Evolutionary conservation across 2,797 vertebrate species (phyloP).

Genomic region (Chiloscyllium punctatum): DNA sequence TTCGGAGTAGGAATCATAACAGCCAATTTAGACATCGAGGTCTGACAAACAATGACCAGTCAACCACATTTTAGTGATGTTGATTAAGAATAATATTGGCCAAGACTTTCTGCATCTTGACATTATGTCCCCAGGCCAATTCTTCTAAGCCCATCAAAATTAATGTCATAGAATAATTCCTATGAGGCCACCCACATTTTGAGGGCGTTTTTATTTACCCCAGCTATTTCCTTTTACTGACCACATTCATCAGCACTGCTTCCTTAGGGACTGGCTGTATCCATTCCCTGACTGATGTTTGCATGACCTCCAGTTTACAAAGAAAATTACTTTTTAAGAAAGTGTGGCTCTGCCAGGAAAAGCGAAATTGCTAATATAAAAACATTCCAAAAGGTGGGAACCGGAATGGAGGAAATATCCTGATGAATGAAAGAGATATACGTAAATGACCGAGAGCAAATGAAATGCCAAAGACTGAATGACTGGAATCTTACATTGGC

Average conservation of each 20-base stretch:
- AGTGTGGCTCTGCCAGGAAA: neutral
- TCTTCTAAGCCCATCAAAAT: neutral
- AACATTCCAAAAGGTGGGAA: neutral
- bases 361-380: neutral
- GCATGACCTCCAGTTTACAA: conserved; percentile 10
- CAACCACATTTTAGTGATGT: neutral
- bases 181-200: neutral
- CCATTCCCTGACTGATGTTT: neutral
- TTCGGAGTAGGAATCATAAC: neutral
- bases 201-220: neutral
- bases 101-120: neutral
- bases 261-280: neutral
- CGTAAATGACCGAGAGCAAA: neutral
- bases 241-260: neutral
- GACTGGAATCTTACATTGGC: neutral
- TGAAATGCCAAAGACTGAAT: neutral
- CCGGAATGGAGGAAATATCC: neutral
- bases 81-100: neutral
- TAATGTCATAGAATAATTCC: neutral
- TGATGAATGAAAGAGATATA: neutral
- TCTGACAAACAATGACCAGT: neutral
- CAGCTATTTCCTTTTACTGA: conserved; percentile 6
- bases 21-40: neutral
- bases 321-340: conserved; percentile 17
- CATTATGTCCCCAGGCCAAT: neutral